Conservation (phyloP, 1,140 invertebrate species). For the Stegodyphus dumicola region DNA sequence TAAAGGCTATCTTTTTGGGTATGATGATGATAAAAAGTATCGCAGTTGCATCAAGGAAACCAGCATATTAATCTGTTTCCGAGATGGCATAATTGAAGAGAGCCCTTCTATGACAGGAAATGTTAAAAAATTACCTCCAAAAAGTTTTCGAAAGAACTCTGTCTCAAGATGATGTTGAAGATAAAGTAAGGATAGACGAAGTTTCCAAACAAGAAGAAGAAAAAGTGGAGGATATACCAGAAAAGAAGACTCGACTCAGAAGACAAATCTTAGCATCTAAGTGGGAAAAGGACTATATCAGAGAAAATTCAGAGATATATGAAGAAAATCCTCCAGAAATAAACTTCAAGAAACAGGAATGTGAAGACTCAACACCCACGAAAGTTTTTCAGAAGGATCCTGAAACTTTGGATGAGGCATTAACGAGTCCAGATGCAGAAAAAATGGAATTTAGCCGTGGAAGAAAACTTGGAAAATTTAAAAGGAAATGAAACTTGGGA, state of each 20-base stretch:
- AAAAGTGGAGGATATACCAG: neutral
- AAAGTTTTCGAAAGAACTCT: neutral
- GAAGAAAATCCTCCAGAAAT: neutral
- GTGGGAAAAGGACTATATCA: neutral
- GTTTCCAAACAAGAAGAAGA: neutral
- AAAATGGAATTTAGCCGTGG: too few species aligned
- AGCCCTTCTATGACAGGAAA: conserved; percentile 3
- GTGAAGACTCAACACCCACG: neutral
- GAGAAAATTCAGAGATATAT: neutral
- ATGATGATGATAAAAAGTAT: too few species aligned
- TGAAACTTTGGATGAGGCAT: conserved; percentile 1
- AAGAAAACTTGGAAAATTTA: too few species aligned
- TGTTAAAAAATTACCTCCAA: neutral
- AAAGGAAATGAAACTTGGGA: too few species aligned
- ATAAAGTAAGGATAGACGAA: too few species aligned
- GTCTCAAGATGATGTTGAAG: too few species aligned
- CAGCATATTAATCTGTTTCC: too few species aligned
- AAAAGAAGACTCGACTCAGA: too few species aligned
- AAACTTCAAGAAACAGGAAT: neutral
- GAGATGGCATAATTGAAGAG: too few species aligned
- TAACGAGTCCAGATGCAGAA: conserved; percentile 20
- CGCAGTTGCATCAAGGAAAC: too few species aligned
- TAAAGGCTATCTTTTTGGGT: conserved; percentile 38
- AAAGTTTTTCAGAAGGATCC: conserved; percentile 1
- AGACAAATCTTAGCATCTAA: neutral